phyloP scores from a whole-genome alignment of 2,888 invertebrate genomes.

The Steromphala cineraria region DNA sequence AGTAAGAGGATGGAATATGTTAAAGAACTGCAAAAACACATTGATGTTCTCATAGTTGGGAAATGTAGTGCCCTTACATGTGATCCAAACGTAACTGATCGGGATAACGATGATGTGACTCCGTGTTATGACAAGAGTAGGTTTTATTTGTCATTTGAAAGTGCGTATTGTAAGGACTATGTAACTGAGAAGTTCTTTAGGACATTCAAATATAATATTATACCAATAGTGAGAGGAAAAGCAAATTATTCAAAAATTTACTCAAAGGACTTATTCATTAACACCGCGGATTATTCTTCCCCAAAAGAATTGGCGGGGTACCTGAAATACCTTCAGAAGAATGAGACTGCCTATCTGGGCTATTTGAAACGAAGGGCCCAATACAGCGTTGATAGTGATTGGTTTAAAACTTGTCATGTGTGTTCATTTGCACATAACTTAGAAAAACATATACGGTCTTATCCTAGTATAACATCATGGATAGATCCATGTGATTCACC shows the following conservation, averaged over 20 bases:
- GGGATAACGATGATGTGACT: too few species aligned
- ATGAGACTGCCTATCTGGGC: slow-evolving; percentile 13
- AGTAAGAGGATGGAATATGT: slow-evolving; percentile 36
- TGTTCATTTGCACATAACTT: background rate
- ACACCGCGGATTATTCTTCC: slow-evolving; percentile 27
- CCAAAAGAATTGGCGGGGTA: slow-evolving; percentile 26
- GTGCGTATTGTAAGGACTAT: slow-evolving; percentile 51
- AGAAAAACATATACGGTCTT: background rate
- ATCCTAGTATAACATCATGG: background rate
- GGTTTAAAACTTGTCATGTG: background rate
- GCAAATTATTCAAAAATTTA: slow-evolving; percentile 37
- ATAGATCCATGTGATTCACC: background rate
- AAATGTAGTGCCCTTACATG: background rate
- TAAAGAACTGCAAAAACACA: slow-evolving; percentile 31
- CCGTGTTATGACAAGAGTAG: slow-evolving; percentile 33
- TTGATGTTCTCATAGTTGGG: slow-evolving; percentile 31
- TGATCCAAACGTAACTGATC: background rate
- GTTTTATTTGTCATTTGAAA: slow-evolving; percentile 59
- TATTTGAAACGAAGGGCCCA: slow-evolving; percentile 6
- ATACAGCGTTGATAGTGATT: background rate
- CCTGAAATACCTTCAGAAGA: slow-evolving; percentile 19
- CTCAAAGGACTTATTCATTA: slow-evolving; percentile 25
- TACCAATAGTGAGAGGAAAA: slow-evolving; percentile 39
- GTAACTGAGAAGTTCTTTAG: slow-evolving; percentile 54
- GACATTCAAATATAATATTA: slow-evolving; percentile 27